Percentiles rank a stretch among this genome's conserved stretches.
Evolutionary conservation across 2,797 vertebrate species (phyloP).

Genomic region (Arvicola amphibius): DNA sequence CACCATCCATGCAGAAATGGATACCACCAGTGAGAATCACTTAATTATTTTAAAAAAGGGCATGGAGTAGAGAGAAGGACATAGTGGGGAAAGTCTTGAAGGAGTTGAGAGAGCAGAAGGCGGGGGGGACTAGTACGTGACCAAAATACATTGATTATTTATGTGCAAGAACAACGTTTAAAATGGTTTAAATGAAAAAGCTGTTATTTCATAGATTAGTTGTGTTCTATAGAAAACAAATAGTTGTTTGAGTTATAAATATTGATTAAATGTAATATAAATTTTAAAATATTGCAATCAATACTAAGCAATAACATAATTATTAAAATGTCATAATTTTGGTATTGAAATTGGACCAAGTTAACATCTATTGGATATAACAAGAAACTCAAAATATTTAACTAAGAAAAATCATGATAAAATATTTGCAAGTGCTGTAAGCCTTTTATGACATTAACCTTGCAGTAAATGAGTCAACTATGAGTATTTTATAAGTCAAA

Average conservation of each 20-base stretch:
- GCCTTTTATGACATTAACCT: not conserved
- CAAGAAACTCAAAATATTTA: constrained; percentile 7
- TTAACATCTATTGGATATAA: not conserved
- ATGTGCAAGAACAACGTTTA: not conserved
- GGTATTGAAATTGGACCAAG: not conserved
- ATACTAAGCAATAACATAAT: constrained; percentile 7
- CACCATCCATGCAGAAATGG: not conserved
- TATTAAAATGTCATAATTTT: constrained; percentile 33
- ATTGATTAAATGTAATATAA: not conserved
- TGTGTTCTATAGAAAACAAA: not conserved
- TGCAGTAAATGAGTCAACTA: constrained; percentile 17
- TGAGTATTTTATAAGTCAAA: not conserved
- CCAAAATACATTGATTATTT: not conserved
- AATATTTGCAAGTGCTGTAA: not conserved
- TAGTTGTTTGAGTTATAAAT: constrained; percentile 21
- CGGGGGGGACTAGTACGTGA: not conserved
- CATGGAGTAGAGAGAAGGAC: not conserved
- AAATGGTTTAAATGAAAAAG: not conserved
- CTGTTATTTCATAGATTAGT: not conserved
- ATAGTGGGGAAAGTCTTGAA: no score
- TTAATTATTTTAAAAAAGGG: not conserved
- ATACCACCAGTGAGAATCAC: not conserved
- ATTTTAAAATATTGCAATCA: not conserved
- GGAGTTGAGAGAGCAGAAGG: no score
- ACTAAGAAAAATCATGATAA: not conserved